Conservation (phyloP, 2,888 invertebrate genomes). For the Leptinotarsa rubiginosa region DNA sequence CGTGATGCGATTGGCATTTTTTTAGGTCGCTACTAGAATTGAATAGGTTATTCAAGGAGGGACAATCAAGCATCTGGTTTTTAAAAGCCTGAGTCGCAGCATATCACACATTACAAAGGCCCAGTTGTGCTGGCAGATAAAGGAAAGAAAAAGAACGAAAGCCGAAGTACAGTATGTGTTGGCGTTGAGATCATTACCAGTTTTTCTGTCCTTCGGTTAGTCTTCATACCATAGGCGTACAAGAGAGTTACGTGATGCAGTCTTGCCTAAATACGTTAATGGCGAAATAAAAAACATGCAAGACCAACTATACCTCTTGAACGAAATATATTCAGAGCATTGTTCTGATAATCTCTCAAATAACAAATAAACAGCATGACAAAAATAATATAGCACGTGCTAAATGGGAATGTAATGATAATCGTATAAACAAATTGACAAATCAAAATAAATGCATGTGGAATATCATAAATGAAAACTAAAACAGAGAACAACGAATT, state of each 20-base stretch:
- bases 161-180: conserved; percentile 29
- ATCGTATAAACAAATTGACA: too few species aligned
- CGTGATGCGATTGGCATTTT: conserved; percentile 12
- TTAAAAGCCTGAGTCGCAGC: conserved; percentile 27
- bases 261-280: too few species aligned
- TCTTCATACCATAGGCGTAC: conserved; percentile 22
- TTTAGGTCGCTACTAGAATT: conserved; percentile 31
- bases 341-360: too few species aligned
- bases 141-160: conserved; percentile 23
- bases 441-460: too few species aligned
- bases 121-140: conserved; percentile 30
- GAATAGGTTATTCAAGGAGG: conserved; percentile 23
- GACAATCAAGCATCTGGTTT: conserved; percentile 33
- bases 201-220: conserved; percentile 26
- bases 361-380: too few species aligned
- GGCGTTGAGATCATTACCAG: conserved; percentile 35
- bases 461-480: too few species aligned
- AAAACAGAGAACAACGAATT: too few species aligned
- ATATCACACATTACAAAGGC: conserved; percentile 30
- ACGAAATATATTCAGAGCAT: too few species aligned
- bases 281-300: too few species aligned
- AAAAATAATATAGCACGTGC: too few species aligned
- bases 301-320: too few species aligned
- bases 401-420: too few species aligned
- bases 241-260: neutral